Base-by-base conservation (phyloP, 2,888 invertebrate species). In the Synergus japonicus region DNA sequence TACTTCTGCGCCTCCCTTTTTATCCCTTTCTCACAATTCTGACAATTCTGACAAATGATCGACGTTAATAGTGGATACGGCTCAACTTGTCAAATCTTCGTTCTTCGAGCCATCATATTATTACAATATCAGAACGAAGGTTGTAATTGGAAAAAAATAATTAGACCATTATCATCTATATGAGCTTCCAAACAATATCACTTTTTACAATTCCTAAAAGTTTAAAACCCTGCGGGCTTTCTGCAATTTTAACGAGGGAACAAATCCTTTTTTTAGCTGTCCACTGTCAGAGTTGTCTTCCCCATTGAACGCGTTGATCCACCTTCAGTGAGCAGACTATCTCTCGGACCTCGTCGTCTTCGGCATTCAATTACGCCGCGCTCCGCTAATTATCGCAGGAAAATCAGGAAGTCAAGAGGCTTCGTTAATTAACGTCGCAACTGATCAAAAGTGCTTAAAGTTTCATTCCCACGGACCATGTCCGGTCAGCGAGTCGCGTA, bases 351-450 rank as follows among this genome's bases (percentile, higher is more conserved):
- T 3, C 29, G 49, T 3, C 46, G 49, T 69, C 69, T 69, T 69
- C 29, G 15, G 69, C 44, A 69, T 69, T 69, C 46, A 69, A 69
- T 69, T 46, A 69, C 69, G 69, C 44, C 18, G 12, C 64, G 76
- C 73, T 79, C 80, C 67, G 84, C 86, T 89, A 88, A 89, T 89
- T 89, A 89, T 87, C 85, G 85, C 79, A 54, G 85, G 79, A 76
- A 80, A 77, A 77, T 81, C 79, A 79, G 80, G 79, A 78, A 81
- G 69, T 63, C 67, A 41, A 60, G 78, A 76, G 77, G 44, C 46
- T 49, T 69, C 46, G 49, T 69, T 69, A 69, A 69, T 69, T 69
- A 69, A 69, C 69, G 69, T 69, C 29, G 69, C 46, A 46, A 46
- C 79, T 81, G 84, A 81, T 87, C 84, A 84, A 87, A 88, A 87